Base-by-base conservation (phyloP, 2,113 vertebrate species). In the Microcebus griseorufus region DNA sequence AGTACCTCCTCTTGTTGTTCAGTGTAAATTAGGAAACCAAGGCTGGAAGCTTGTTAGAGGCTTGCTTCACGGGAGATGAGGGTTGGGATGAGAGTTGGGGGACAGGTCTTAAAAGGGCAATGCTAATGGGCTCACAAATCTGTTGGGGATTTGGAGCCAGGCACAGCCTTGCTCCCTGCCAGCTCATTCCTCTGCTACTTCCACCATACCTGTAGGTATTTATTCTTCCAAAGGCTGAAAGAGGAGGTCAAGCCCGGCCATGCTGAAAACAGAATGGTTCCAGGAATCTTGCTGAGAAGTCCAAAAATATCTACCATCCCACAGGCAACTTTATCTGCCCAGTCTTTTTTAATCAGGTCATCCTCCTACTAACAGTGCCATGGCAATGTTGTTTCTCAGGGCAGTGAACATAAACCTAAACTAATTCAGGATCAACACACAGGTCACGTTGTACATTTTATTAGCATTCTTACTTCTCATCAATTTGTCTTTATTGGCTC, bases 271-370 rank as follows among this genome's bases (percentile, higher is more conserved):
- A 90, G 95, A 97, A 96, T 90, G 80, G 84, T 97, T 96, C 94
- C 97, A 97, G 92, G 96, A 96, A 98, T 94, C 96, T 95, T 70
- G 88, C 97, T 97, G 96, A 97, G 97, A 96, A 95, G 70, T 94
- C 96, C 97, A 98, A 97, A 98, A 98, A 97, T 97, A 98, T 90
- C 97, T 84, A n/a, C 87, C 88, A 90, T 45, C 97, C 80, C 83
- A 90, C 93, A 72, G 83, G 90, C 82, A 94, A 88, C 96, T 95
- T 81, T 90, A 88, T 97, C 95, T 95, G 87, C 64, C 92, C 86
- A 79, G 90, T 67, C 92, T 79, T 88, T 95, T 94, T 55, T 25
- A 97, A 95, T 90, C 96, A 93, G 96, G 92, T 95, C 96, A 93
- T 85, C 45, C 62, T 86, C 82, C 89, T 70, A 81, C 64, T 34